Evolutionary conservation across 2,797 vertebrate species (phyloP), one percentile per base, ranked within the genome.

Genomic region (Astyanax mexicanus): DNA sequence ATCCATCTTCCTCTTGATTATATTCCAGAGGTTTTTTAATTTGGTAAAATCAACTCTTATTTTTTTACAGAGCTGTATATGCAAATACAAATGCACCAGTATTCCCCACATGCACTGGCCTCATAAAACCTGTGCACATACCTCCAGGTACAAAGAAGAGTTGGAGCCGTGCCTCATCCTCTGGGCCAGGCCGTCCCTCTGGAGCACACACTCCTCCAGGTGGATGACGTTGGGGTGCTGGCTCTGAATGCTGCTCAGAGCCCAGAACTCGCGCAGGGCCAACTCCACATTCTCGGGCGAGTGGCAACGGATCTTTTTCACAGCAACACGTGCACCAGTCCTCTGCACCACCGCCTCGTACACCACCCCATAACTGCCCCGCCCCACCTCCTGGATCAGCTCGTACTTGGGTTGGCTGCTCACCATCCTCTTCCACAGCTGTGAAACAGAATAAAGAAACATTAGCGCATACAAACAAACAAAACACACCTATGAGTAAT

Each of bases 361-460:
- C 67, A 99, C 97, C 90, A 99, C 96, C 79, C 97, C 97, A 83
- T 98, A 99, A 91, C 96, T 98, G 89, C 98, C 98, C 78, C 96
- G 96, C 78, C 98, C 98, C 93, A 99, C 96, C 95, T 99, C 97
- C 94, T 97, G 96, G 92, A 99, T 95, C 93, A 99, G 94, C 91
- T 98, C 96, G 93, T 99, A 99, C 90, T 98, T 99, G 87, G 97
- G 95, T 92, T 98, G 96, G 92, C 96, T 97, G 95, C 96, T 98
- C 93, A 98, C 96, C 97, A 99, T 98, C 93, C 96, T 98, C 94
- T 94, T 92, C 91, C 91, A 89, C 87, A 74, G 89, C 69, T 83
- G 79, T 35, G 74, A 49, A 49, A n/a, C 6, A n/a, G 17, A 3
- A 23, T 9, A 52, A 19, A 9, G 52, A 3, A 0, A 25, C 15